phyloP scores from a whole-genome alignment of 2,888 invertebrate species.

The Nomada fucata region DNA sequence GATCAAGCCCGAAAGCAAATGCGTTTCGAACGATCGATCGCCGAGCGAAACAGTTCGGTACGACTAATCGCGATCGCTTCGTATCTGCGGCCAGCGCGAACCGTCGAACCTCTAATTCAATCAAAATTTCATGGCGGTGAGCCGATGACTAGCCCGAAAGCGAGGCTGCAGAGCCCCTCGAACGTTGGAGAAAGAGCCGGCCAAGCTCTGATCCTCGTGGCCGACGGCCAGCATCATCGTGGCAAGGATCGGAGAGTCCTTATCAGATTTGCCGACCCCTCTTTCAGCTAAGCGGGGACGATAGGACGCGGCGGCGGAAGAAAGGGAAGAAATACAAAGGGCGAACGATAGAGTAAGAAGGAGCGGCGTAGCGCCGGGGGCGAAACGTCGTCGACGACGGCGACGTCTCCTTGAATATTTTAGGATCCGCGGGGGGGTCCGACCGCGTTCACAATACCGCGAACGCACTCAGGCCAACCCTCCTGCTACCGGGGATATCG shows the following conservation, averaged over 20 bases:
- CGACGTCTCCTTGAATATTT: slow-evolving; percentile 82
- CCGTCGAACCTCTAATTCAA: slow-evolving; percentile 56
- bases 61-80: slow-evolving; percentile 48
- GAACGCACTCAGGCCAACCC: slow-evolving; percentile 77
- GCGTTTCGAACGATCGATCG: slow-evolving; percentile 9
- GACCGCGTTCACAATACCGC: slow-evolving; percentile 74
- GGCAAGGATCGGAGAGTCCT: slow-evolving; percentile 82
- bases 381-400: slow-evolving; percentile 59
- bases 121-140: slow-evolving; percentile 57
- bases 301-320: slow-evolving; percentile 40
- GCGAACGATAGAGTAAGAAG: slow-evolving; percentile 15
- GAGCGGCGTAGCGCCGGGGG: slow-evolving; percentile 42
- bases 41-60: slow-evolving; percentile 46
- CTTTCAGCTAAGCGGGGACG: slow-evolving; percentile 64
- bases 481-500: slow-evolving; percentile 69
- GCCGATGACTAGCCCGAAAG: slow-evolving; percentile 47
- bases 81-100: slow-evolving; percentile 6
- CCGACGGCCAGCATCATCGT: slow-evolving; percentile 68
- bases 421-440: slow-evolving; percentile 78
- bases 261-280: slow-evolving; percentile 83
- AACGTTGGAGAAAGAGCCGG: slow-evolving; percentile 6
- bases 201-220: slow-evolving; percentile 55
- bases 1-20: slow-evolving; percentile 17
- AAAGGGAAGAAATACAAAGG: slow-evolving; percentile 28
- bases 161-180: neutral